A percentile compares a stretch with the other conserved stretches of the same genome.
phyloP scores from a whole-genome alignment of 1,140 invertebrate genomes.

The Drosophila leontia region DNA sequence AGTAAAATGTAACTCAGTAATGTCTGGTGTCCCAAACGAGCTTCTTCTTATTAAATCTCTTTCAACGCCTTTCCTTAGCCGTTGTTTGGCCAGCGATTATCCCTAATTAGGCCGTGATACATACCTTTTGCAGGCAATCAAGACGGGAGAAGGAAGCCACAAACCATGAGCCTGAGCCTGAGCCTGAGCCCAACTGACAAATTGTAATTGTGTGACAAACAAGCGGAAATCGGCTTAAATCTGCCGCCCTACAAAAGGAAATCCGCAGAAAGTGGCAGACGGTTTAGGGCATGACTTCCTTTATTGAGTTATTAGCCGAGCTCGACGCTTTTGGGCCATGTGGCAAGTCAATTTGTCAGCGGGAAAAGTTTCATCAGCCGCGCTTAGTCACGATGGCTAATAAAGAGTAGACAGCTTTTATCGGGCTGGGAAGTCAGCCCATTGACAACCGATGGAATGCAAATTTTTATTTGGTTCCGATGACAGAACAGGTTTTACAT shows the following conservation, averaged over 20 bases:
- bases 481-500: constrained; percentile 57
- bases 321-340: constrained; percentile 38
- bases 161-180: constrained; percentile 30
- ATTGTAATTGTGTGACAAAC: constrained; percentile 82
- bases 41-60: not conserved
- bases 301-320: constrained; percentile 76
- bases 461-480: constrained; percentile 46
- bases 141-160: constrained; percentile 28
- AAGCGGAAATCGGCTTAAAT: constrained; percentile 79
- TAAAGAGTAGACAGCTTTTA: constrained; percentile 52
- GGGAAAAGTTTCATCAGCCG: constrained; percentile 41
- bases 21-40: not conserved
- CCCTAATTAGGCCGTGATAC: constrained; percentile 74
- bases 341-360: constrained; percentile 67
- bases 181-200: constrained; percentile 65
- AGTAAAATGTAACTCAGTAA: not conserved
- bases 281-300: constrained; percentile 34
- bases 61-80: constrained; percentile 15
- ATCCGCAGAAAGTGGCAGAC: constrained; percentile 14
- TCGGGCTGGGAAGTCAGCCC: constrained; percentile 4
- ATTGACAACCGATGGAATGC: constrained; percentile 55
- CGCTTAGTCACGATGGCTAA: constrained; percentile 64
- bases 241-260: constrained; percentile 36
- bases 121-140: constrained; percentile 27
- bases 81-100: constrained; percentile 52